These are phyloP conservation scores for Morpho deidamia DNA, from an alignment of 2,888 invertebrate genomes.

Conservation along the genomic window DNA sequence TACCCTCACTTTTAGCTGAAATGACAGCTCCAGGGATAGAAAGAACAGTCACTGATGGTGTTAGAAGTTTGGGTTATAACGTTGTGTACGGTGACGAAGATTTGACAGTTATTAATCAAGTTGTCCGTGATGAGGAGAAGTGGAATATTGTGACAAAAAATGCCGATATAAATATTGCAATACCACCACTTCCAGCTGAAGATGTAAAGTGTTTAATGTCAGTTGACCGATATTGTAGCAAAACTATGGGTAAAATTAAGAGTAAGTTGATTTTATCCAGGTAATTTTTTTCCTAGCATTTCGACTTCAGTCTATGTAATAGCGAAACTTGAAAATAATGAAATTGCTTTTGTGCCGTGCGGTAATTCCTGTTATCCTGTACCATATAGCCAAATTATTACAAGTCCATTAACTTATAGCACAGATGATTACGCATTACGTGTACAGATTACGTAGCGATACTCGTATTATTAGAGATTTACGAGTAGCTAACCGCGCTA, in stretches of 20 bases:
- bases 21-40: constrained; percentile 39
- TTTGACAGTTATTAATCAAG: constrained; percentile 48
- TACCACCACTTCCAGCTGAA: constrained; percentile 44
- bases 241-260: constrained; percentile 56
- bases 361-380: too few relatives aligned
- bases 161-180: constrained; percentile 36
- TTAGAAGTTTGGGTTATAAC: constrained; percentile 44
- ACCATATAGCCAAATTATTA: too few relatives aligned
- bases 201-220: constrained; percentile 71
- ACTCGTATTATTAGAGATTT: too few relatives aligned
- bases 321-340: too few relatives aligned
- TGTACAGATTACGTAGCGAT: too few relatives aligned
- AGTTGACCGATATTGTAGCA: constrained; percentile 55
- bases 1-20: constrained; percentile 27
- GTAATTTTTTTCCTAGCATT: background rate
- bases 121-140: constrained; percentile 47
- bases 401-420: too few relatives aligned
- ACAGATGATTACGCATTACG: too few relatives aligned
- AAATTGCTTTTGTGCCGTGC: too few relatives aligned
- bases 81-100: constrained; percentile 60
- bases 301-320: too few relatives aligned
- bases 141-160: constrained; percentile 36
- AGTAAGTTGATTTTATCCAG: constrained; percentile 42
- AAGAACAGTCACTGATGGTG: constrained; percentile 42
- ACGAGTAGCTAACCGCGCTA: too few relatives aligned